Conservation (phyloP, 2,888 invertebrate genomes). For the Calliphora vomitoria region DNA sequence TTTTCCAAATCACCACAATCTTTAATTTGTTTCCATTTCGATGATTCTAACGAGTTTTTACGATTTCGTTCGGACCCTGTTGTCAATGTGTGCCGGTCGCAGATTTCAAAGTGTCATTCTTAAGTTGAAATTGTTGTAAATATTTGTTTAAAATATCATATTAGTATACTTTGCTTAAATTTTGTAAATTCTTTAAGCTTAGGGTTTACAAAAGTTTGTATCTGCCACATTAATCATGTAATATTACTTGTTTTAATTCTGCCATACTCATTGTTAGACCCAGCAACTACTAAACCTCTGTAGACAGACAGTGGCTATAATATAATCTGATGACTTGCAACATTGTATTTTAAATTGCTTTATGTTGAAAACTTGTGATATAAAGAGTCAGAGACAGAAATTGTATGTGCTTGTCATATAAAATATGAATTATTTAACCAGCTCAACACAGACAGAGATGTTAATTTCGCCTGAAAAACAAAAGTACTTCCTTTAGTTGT, state of each 20-base stretch:
- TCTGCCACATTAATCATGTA: not conserved
- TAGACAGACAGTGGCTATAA: conserved; percentile 25
- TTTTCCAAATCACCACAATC: too few species aligned
- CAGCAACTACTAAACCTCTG: not conserved
- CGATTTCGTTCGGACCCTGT: too few species aligned
- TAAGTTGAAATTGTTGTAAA: too few species aligned
- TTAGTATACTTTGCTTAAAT: too few species aligned
- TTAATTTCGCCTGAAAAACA: not conserved
- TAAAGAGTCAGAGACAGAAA: conserved; percentile 26
- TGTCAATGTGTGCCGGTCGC: too few species aligned
- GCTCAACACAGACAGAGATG: not conserved
- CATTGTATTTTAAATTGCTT: conserved; percentile 49
- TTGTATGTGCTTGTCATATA: conserved; percentile 31
- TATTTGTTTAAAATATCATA: too few species aligned
- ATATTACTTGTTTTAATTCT: conserved; percentile 2
- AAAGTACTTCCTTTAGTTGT: not conserved
- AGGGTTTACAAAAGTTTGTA: not conserved
- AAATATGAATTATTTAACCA: conserved; percentile 28
- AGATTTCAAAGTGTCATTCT: too few species aligned
- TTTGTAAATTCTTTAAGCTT: too few species aligned
- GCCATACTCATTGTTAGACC: not conserved
- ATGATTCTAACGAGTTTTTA: too few species aligned
- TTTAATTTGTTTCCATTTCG: too few species aligned
- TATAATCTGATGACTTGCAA: conserved; percentile 51
- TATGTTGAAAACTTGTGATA: conserved; percentile 38